Evolutionary conservation across 2,113 vertebrate species (phyloP).

Genomic region (Hydrochoerus hydrochaeris): DNA sequence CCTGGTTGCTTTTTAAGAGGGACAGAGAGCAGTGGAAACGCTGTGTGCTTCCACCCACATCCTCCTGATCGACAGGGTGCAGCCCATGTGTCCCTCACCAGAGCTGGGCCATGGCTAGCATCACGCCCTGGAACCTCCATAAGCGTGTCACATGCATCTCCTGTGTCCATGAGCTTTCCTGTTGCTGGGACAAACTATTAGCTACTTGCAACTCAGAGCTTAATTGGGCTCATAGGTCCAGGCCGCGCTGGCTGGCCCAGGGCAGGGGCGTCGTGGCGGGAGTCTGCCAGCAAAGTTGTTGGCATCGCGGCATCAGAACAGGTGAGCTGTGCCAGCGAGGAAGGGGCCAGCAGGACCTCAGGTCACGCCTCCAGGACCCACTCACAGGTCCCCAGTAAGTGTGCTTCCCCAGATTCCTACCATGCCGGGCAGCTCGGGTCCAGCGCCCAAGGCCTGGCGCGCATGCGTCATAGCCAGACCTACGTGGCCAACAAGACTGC

Average conservation of each 20-base stretch:
- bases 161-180: background rate
- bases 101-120: too few species aligned
- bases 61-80: background rate
- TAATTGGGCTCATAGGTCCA: background rate
- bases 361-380: background rate
- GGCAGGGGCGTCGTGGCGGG: background rate
- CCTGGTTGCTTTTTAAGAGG: background rate
- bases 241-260: background rate
- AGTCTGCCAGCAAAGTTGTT: too few species aligned
- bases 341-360: background rate
- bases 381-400: background rate
- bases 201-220: background rate
- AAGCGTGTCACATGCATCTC: background rate
- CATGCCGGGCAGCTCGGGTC: background rate
- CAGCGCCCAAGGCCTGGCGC: background rate
- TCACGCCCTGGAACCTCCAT: background rate
- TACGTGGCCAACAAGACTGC: background rate
- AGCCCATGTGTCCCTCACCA: too few species aligned
- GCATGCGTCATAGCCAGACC: too few species aligned
- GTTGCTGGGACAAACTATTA: background rate
- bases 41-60: too few species aligned
- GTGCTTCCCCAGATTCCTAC: background rate
- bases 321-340: background rate
- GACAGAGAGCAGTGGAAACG: too few species aligned
- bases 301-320: background rate